phyloP scores from a whole-genome alignment of 2,113 vertebrate genomes.

The Genyomyrus donnyi region DNA sequence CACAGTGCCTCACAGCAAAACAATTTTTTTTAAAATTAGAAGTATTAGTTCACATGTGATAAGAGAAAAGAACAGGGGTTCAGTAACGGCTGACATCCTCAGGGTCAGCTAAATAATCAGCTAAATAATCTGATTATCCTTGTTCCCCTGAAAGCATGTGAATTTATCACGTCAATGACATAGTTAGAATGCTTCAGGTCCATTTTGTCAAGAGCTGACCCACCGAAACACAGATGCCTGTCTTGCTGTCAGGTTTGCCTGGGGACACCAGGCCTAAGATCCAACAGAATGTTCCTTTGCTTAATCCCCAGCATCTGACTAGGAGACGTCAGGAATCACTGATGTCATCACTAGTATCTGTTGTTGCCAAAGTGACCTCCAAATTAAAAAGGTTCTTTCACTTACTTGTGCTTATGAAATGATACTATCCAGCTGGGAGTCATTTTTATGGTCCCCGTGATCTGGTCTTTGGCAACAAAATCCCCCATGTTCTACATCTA shows the following conservation, averaged over 20 bases:
- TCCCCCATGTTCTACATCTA: conserved; percentile 23
- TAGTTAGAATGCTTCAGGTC: background rate
- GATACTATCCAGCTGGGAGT: conserved; percentile 50
- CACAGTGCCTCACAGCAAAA: background rate
- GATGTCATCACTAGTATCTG: conserved; percentile 38
- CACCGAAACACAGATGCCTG: background rate
- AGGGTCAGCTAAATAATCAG: background rate
- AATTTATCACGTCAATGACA: background rate
- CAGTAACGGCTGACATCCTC: background rate
- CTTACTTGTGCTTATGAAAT: conserved; percentile 37
- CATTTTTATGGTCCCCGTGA: conserved; percentile 31
- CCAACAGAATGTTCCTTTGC: conserved; percentile 31
- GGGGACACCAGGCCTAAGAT: conserved; percentile 11
- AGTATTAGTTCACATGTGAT: background rate
- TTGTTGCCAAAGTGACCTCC: conserved; percentile 38
- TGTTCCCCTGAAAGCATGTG: background rate
- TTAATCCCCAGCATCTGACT: conserved; percentile 37
- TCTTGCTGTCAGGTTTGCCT: background rate
- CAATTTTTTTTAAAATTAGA: background rate
- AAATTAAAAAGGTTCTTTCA: conserved; percentile 43
- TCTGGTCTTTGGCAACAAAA: conserved; percentile 21
- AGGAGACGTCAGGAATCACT: conserved; percentile 34
- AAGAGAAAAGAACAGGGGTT: background rate
- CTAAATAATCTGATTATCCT: background rate
- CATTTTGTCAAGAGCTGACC: background rate